A percentile compares a stretch with the other conserved stretches of the same genome.
phyloP scores from a whole-genome alignment of 2,113 vertebrate species.

The Vidua macroura region DNA sequence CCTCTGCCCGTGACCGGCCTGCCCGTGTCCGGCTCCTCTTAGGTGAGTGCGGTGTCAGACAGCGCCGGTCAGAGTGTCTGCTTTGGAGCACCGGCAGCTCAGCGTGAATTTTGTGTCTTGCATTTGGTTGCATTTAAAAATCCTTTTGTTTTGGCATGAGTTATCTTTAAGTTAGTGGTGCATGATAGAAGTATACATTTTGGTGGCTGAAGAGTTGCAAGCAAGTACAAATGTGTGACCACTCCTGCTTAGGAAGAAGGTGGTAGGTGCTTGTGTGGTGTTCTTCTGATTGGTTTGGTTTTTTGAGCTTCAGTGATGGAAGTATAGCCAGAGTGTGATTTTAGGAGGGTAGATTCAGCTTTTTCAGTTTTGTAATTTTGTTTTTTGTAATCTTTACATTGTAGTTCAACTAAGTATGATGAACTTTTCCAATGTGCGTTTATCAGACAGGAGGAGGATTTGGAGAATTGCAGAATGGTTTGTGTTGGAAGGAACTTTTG shows the following conservation, averaged over 20 bases:
- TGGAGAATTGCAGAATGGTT: neutral
- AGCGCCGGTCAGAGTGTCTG: fast-evolving
- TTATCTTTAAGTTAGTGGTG: neutral
- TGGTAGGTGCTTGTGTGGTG: fast-evolving
- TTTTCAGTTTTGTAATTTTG: neutral
- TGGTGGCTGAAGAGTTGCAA: too few species aligned
- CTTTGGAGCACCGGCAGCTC: fast-evolving
- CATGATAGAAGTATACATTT: fast-evolving
- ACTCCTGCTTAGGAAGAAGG: fast-evolving
- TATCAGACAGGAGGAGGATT: neutral
- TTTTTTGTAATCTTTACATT: neutral
- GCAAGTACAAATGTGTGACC: fast-evolving
- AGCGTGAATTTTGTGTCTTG: fast-evolving
- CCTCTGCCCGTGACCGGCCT: neutral
- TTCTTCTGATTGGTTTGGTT: fast-evolving
- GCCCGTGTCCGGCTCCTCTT: fast-evolving
- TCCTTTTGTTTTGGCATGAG: fast-evolving
- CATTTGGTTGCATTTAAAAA: fast-evolving
- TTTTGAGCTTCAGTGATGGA: neutral
- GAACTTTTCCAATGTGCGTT: neutral
- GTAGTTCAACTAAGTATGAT: neutral
- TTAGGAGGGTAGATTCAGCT: neutral
- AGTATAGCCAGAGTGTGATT: fast-evolving
- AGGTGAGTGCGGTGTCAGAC: neutral
- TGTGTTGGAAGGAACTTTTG: neutral